Evolutionary conservation across 2,888 invertebrate species (phyloP).

Genomic region (Callimorpha dominula): DNA sequence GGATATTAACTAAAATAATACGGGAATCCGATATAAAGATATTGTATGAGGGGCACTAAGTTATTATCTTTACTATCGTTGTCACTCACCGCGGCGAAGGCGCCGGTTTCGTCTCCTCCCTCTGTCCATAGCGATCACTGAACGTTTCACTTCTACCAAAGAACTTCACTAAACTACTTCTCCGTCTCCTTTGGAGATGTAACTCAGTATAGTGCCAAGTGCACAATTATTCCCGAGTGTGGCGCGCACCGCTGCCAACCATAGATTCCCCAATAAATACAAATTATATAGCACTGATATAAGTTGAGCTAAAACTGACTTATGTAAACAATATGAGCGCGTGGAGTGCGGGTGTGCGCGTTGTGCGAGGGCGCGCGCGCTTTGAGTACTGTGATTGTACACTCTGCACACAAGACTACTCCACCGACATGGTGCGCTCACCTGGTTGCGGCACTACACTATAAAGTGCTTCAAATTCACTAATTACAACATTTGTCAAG

Average conservation of each 20-base stretch:
- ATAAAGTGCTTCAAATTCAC: not conserved
- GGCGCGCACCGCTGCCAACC: not conserved
- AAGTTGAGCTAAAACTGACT: not conserved
- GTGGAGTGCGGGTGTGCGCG: not conserved
- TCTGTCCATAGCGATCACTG: not conserved
- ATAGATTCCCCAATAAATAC: not conserved
- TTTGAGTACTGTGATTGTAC: not conserved
- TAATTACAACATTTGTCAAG: not conserved
- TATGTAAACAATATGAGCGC: not conserved
- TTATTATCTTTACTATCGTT: not conserved
- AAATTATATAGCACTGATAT: slow-evolving; percentile 1
- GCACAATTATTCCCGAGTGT: not conserved
- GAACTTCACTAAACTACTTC: not conserved
- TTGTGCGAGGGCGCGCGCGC: not conserved
- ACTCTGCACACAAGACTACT: not conserved
- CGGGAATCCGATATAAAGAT: not conserved
- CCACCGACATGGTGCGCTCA: not conserved
- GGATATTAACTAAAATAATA: not conserved
- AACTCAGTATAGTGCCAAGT: not conserved
- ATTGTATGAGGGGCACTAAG: not conserved
- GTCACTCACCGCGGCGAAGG: slow-evolving; percentile 9
- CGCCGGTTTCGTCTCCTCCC: not conserved
- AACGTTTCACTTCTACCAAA: not conserved
- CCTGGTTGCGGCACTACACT: not conserved
- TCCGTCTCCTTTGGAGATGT: not conserved